Conservation (phyloP, 2,797 vertebrate genomes). For the Rhinoraja longicauda region DNA sequence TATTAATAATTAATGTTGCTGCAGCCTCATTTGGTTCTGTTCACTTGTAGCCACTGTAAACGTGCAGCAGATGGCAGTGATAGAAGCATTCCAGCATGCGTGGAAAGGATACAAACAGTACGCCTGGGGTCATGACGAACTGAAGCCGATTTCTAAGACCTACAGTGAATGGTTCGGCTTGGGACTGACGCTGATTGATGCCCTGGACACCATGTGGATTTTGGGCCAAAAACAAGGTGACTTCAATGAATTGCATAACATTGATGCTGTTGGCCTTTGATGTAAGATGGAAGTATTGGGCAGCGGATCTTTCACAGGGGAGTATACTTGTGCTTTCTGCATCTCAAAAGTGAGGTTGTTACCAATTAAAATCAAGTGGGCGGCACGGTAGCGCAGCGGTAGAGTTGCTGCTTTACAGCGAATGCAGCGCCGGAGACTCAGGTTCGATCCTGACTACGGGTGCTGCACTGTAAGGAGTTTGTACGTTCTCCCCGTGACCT, state of each 20-base stretch:
- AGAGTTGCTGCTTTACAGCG: too few species aligned
- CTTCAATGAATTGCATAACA: not conserved
- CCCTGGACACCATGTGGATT: slow-evolving; percentile 94
- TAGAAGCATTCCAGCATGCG: slow-evolving; percentile 77
- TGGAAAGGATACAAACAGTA: slow-evolving; percentile 85
- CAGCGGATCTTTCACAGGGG: not conserved
- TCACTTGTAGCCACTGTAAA: slow-evolving; percentile 41
- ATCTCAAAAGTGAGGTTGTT: not conserved
- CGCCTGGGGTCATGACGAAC: slow-evolving; percentile 89
- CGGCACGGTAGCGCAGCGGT: too few species aligned
- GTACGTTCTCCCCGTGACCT: too few species aligned
- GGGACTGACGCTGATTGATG: slow-evolving; percentile 82
- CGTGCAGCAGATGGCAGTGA: slow-evolving; percentile 62
- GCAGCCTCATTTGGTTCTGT: not conserved
- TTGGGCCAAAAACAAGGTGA: slow-evolving; percentile 79
- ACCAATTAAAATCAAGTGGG: not conserved
- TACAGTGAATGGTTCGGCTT: slow-evolving; percentile 89
- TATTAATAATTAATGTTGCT: not conserved
- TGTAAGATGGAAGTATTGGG: not conserved
- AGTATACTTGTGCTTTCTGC: not conserved
- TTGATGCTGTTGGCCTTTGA: too few species aligned
- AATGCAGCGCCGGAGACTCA: too few species aligned
- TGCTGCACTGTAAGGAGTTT: too few species aligned
- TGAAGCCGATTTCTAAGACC: slow-evolving; percentile 80
- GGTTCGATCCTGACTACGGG: too few species aligned